Conservation (phyloP, 2,888 invertebrate species). For the Leptopilina myrica region DNA sequence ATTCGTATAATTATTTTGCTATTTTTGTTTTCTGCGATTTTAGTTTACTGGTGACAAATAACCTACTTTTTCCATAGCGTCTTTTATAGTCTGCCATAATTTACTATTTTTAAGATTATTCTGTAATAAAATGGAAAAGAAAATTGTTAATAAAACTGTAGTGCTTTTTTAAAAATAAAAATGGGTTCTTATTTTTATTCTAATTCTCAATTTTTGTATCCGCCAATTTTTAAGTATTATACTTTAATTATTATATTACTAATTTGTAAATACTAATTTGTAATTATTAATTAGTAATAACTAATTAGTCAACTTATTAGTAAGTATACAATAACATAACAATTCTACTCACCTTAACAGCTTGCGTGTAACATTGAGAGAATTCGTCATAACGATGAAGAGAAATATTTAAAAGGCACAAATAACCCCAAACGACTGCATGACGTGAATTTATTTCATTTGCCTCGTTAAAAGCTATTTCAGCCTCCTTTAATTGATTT, state of each 20-base stretch:
- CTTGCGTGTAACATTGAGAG: slow-evolving; percentile 66
- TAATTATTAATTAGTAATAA: no score
- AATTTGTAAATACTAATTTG: no score
- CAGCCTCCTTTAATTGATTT: slow-evolving; percentile 61
- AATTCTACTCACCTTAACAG: slow-evolving; percentile 54
- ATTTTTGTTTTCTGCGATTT: slow-evolving; percentile 24
- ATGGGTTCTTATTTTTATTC: neutral
- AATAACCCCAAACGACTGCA: slow-evolving; percentile 65
- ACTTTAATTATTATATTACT: neutral
- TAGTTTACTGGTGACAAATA: slow-evolving; percentile 50
- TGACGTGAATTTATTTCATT: slow-evolving; percentile 63
- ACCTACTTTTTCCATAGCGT: slow-evolving; percentile 53
- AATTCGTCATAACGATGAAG: slow-evolving; percentile 65
- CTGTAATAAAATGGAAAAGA: slow-evolving; percentile 47
- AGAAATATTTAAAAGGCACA: slow-evolving; percentile 66
- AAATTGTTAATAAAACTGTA: slow-evolving; percentile 27
- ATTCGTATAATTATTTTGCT: neutral
- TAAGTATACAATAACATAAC: no score
- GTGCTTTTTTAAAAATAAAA: slow-evolving; percentile 6
- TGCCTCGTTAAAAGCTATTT: slow-evolving; percentile 63
- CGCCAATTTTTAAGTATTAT: neutral
- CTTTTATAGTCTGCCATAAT: slow-evolving; percentile 53
- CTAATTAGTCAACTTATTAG: no score
- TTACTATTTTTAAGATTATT: slow-evolving; percentile 55
- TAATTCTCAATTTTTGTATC: neutral